phyloP scores from a whole-genome alignment of 2,797 vertebrate species.

The Danio tinwini region DNA sequence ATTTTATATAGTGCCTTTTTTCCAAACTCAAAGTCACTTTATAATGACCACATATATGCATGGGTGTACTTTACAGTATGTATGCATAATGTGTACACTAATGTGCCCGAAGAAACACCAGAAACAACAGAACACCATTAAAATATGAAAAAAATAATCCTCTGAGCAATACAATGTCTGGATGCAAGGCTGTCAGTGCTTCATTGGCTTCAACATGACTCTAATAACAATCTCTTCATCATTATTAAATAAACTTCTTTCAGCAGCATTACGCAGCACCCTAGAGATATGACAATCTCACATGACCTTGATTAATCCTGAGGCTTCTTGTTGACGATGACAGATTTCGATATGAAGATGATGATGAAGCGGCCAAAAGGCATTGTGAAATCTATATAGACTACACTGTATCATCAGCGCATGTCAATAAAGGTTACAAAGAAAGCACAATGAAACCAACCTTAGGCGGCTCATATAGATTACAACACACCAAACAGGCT shows the following conservation, averaged over 20 bases:
- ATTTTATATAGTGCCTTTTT: too few relatives aligned
- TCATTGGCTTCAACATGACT: neutral
- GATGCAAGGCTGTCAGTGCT: neutral
- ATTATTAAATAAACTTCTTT: neutral
- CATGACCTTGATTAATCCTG: constrained; percentile 21
- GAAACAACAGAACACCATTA: neutral
- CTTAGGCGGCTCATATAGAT: constrained; percentile 5
- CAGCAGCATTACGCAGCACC: constrained; percentile 4
- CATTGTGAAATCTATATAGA: constrained; percentile 5
- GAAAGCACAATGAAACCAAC: constrained; percentile 25
- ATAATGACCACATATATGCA: too few relatives aligned
- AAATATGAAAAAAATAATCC: neutral
- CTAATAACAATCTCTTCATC: neutral
- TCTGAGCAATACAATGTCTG: neutral
- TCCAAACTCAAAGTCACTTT: too few relatives aligned
- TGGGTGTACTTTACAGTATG: too few relatives aligned
- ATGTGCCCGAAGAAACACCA: neutral
- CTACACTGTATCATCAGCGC: constrained; percentile 25
- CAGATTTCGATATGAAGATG: neutral
- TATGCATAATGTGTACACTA: too few relatives aligned
- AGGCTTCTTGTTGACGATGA: constrained; percentile 21
- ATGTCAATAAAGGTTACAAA: constrained; percentile 33
- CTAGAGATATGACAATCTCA: constrained; percentile 8
- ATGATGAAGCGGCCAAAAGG: constrained; percentile 19
- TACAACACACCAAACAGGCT: constrained; percentile 15